Conservation (phyloP, 1,140 invertebrate species). For the Colletes latitarsis region DNA sequence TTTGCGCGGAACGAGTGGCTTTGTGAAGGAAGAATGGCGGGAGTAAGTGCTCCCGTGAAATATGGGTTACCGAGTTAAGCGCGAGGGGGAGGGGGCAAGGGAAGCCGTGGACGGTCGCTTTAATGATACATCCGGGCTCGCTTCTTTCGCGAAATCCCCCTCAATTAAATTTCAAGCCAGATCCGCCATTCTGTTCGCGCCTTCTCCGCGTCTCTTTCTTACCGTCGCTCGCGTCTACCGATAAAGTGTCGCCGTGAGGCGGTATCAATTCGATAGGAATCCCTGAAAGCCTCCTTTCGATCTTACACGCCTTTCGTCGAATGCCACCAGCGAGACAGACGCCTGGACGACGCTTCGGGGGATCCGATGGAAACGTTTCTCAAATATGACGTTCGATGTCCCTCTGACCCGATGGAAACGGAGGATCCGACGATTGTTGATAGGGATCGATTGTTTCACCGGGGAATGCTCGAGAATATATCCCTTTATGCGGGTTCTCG, state of each 20-base stretch:
- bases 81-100: conserved; percentile 32
- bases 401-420: background rate
- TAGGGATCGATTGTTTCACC: background rate
- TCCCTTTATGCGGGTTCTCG: background rate
- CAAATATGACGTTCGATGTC: conserved; percentile 17
- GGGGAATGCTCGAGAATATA: background rate
- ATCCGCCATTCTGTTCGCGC: conserved; percentile 1
- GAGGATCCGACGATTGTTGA: background rate
- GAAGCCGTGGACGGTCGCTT: conserved; percentile 57
- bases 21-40: conserved; percentile 77
- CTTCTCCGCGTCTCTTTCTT: background rate
- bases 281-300: conserved; percentile 14
- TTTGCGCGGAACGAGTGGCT: conserved; percentile 75
- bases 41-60: conserved; percentile 78
- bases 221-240: background rate
- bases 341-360: background rate
- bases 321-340: background rate
- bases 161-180: conserved; percentile 66
- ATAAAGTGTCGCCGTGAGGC: conserved; percentile 37
- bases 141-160: conserved; percentile 65
- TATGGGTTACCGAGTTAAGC: conserved; percentile 80
- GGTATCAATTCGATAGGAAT: conserved; percentile 35
- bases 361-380: conserved; percentile 17
- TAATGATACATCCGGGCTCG: conserved; percentile 72
- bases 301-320: background rate